Base-by-base conservation (phyloP, 2,888 invertebrate species). In the Xiphydria camelus region DNA sequence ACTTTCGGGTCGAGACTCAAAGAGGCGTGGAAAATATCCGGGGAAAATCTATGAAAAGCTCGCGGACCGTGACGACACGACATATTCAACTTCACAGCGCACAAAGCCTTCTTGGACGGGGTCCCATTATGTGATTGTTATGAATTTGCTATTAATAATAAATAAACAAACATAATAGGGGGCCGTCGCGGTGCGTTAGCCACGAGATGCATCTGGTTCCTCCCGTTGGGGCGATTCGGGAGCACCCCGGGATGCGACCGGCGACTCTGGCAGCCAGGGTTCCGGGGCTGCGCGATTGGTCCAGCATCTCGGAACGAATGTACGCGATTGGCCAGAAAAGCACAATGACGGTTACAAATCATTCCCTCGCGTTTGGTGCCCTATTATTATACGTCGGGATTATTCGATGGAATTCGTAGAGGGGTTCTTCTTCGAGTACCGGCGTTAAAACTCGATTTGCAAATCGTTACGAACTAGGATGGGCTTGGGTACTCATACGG, bases 101-200 rank as follows among this genome's bases (percentile, higher is more conserved):
- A 53, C 56, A 60, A 57, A 53, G 44, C 46, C 38, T 49, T 54
- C 55, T 53, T 49, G 53, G 42, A 51, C 45, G 49, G 43, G 47
- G 49, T 38, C 41, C 68, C 53, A 70, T 73, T 70, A 70, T 73
- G 60, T 64, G 68, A 73, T 73, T 68, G 68, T 71, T 72, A 73
- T 70, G 73, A 73, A 70, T 73, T 73, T 68, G 65, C 69, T 73
- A 75, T 73, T 73, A 73, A 73, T 73, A 73, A 73, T 72, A 73
- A 70, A 73, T 73, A 74, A 72, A 71, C 68, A 73, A 69, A 69
- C 64, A 73, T 70, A 74, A 73, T 69, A 59, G 68, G 51, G 55
- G 47, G 55, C 53, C 66, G 73, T 72, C 66, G 57, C 69, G 71
- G 67, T 62, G 69, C 72, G 63, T 73, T 73, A 72, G 64, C 51